Base-by-base conservation (phyloP, 2,113 vertebrate genomes). In the Notechis scutatus region DNA sequence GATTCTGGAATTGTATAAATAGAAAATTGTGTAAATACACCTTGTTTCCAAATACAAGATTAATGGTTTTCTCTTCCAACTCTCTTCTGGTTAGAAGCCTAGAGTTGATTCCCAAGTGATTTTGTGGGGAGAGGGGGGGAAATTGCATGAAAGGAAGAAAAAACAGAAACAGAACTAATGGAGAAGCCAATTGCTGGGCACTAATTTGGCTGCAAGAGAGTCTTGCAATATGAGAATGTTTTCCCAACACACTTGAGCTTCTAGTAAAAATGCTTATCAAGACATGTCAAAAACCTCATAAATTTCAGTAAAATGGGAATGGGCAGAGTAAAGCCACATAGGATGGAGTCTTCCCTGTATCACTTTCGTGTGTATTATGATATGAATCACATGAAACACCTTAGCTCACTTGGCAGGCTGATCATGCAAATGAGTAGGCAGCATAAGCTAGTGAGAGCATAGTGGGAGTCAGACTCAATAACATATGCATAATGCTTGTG, bases 61-160 rank as follows among this genome's bases (percentile, higher is more conserved):
- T 42, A 6, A 7, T 21, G 34, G 34, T 21, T 20, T 74, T 81
- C 7, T 81, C 18, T 39, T 81, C 74, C 74, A 81, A 81, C 5
- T 81, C 14, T 34, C 69, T 39, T 39, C 34, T 39, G 34, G 69
- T 81, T 81, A 21, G 18, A 81, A 42, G 7, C 34, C 74, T 81
- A 81, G 18, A 81, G 18, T 4, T 81, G 74, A 81, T 81, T 81
- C 7, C 74, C 7, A 81, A 81, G 5, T 74, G 14, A 18, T 4
- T 69, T n/a, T 34, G n/a, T 0, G 5, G 21, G 2, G 23, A 1
- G 7, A 1, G 57, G 23, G 0, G 56, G 0, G 21, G 21, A 1
- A 20, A 81, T 39, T 39, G 69, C 6, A 81, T 39, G 69, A 81
- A 74, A 81, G 69, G 47, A 50, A 50, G 8, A 50, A 50, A 7